These are phyloP conservation scores for Drosophila yooni DNA, from an alignment of 2,888 invertebrate species.

Conservation along the genomic window DNA sequence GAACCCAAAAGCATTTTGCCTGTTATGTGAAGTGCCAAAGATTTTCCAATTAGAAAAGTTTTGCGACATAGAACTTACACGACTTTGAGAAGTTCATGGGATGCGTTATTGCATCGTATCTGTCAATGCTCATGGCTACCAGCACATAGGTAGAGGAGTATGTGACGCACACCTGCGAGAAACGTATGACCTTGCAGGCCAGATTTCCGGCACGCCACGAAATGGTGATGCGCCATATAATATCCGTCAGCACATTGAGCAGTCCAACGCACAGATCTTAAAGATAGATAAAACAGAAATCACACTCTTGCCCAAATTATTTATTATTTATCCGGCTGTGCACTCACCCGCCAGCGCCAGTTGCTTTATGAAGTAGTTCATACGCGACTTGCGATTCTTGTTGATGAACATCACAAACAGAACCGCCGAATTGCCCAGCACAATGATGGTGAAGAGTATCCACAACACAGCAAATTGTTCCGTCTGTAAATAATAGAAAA, in stretches of 20 bases:
- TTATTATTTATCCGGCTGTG: not conserved
- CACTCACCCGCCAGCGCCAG: slow-evolving; percentile 95
- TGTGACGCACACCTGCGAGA: slow-evolving; percentile 94
- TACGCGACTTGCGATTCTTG: slow-evolving; percentile 94
- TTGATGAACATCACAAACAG: slow-evolving; percentile 92
- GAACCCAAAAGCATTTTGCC: slow-evolving; percentile 10
- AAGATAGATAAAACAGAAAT: slow-evolving; percentile 1
- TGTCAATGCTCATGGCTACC: slow-evolving; percentile 95
- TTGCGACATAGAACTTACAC: slow-evolving; percentile 88
- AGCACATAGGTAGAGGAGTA: slow-evolving; percentile 97
- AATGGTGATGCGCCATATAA: slow-evolving; percentile 94
- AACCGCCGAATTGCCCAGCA: slow-evolving; percentile 94
- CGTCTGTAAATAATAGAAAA: slow-evolving; percentile 87
- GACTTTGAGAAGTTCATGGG: slow-evolving; percentile 98
- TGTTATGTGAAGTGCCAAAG: slow-evolving; percentile 46
- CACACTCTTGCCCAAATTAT: not conserved
- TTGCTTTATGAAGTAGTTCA: slow-evolving; percentile 98
- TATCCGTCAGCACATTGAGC: slow-evolving; percentile 95
- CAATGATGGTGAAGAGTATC: slow-evolving; percentile 93
- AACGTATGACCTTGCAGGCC: slow-evolving; percentile 94
- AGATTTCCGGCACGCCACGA: slow-evolving; percentile 95
- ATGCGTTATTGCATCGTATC: slow-evolving; percentile 96
- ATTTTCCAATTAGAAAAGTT: slow-evolving; percentile 78
- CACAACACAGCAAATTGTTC: slow-evolving; percentile 95
- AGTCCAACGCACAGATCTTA: slow-evolving; percentile 94